Evolutionary conservation across 2,113 vertebrate species (phyloP).

Genomic region (Erinaceus europaeus): DNA sequence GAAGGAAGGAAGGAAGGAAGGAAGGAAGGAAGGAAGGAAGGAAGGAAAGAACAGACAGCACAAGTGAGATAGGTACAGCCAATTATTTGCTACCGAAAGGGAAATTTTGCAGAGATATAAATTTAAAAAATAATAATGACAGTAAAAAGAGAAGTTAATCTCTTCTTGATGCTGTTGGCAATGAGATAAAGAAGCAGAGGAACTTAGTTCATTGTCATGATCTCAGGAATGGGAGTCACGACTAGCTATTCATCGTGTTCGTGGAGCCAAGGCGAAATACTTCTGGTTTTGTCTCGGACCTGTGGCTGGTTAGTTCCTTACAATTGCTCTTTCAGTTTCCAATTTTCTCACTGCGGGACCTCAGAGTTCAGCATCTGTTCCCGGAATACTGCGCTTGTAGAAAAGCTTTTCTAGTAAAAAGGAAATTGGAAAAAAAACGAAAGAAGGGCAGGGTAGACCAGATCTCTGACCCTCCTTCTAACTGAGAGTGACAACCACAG

Average conservation of each 20-base stretch:
- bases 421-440: conserved; percentile 8
- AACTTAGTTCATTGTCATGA: background rate
- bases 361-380: background rate
- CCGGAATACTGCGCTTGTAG: background rate
- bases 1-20: too few relatives aligned
- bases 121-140: too few relatives aligned
- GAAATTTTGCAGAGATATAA: too few relatives aligned
- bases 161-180: too few relatives aligned
- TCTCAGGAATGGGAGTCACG: background rate
- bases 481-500: background rate
- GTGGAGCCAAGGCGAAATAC: background rate
- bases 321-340: background rate
- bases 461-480: background rate
- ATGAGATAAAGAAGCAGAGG: too few relatives aligned
- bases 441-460: background rate
- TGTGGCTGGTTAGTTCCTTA: background rate
- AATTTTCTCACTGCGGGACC: background rate
- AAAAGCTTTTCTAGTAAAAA: conserved; percentile 2
- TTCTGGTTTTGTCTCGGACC: background rate
- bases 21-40: too few relatives aligned
- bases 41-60: too few relatives aligned
- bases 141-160: too few relatives aligned
- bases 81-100: too few relatives aligned
- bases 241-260: background rate
- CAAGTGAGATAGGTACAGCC: too few relatives aligned